Evolutionary conservation across 2,888 invertebrate species (phyloP), one percentile per base, ranked within the genome.

Genomic region (Xestia xanthographa): DNA sequence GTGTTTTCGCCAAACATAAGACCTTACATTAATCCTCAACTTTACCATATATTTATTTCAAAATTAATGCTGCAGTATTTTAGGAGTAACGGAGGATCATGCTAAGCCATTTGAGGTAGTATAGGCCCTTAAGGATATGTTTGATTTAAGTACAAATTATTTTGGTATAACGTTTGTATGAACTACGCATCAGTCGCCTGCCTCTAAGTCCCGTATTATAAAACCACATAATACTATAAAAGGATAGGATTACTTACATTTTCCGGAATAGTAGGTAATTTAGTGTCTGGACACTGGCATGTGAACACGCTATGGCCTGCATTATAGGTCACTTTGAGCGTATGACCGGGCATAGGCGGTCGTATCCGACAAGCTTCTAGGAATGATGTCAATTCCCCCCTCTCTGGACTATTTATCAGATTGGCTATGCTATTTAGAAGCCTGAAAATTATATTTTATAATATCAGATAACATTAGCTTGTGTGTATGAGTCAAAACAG

Each of bases 241-340:
- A n/a, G n/a, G n/a, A n/a, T n/a, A 66, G 41, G 20, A 38, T 48
- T 86, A 97, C 98, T 98, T 95, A 99, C 99, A 97, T 99, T 99
- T 95, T 99, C 98, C 72, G 99, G 99, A 96, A 99, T 99, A 94
- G 98, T 98, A 34, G 99, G 99, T 88, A 99, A 97, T 92, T 98
- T 98, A 89, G 98, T 98, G 90, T 98, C 97, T 91, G 99, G 99
- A 91, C 97, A 97, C 98, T 99, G 96, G 86, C 97, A 97, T 86
- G 92, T 91, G 90, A 96, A 95, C 76, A 94, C 94, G 86, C 92
- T 94, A 86, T 94, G 94, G 11, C 95, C 96, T 2, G 95, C 94
- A 84, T 94, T 94, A 90, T 93, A 94, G 14, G 93, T 94, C 34
- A 95, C 93, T 86, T 92, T 94, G 29, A 96, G 92, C 69, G 95